phyloP scores from a whole-genome alignment of 2,888 invertebrate genomes.

The Chorisops tibialis region DNA sequence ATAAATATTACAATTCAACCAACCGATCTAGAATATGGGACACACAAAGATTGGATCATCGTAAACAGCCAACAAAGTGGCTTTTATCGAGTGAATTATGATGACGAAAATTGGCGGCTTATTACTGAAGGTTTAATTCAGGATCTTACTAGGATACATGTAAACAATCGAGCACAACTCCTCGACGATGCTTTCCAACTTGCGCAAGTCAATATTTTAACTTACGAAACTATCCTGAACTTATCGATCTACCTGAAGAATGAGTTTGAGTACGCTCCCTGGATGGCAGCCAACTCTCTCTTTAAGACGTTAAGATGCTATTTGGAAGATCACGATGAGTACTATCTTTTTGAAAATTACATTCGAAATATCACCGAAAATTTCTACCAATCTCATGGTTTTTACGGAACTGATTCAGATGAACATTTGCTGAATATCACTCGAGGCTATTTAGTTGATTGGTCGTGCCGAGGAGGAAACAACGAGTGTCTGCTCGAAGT shows the following conservation, averaged over 20 bases:
- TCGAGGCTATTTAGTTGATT: constrained; percentile 16
- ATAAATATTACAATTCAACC: no score
- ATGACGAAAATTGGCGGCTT: constrained; percentile 62
- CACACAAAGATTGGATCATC: constrained; percentile 43
- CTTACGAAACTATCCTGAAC: constrained; percentile 39
- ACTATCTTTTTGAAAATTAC: constrained; percentile 40
- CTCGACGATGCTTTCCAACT: constrained; percentile 71
- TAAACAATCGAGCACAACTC: constrained; percentile 79
- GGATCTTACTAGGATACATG: constrained; percentile 64
- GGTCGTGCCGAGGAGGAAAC: constrained; percentile 15
- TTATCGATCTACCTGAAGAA: constrained; percentile 43
- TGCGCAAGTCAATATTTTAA: constrained; percentile 38
- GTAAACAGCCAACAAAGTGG: constrained; percentile 49
- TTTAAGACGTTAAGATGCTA: neutral
- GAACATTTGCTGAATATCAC: constrained; percentile 6
- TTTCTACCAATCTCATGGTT: constrained; percentile 10
- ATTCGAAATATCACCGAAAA: constrained; percentile 29
- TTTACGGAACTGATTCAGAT: neutral
- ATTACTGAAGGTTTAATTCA: constrained; percentile 61
- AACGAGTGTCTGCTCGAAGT: constrained; percentile 2
- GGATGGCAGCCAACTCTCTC: constrained; percentile 40
- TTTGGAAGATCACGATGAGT: constrained; percentile 36
- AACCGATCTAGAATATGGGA: constrained; percentile 40
- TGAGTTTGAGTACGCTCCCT: constrained; percentile 48
- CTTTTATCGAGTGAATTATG: constrained; percentile 69